Base-by-base conservation (phyloP, 2,113 vertebrate species). In the Aegithalos caudatus region DNA sequence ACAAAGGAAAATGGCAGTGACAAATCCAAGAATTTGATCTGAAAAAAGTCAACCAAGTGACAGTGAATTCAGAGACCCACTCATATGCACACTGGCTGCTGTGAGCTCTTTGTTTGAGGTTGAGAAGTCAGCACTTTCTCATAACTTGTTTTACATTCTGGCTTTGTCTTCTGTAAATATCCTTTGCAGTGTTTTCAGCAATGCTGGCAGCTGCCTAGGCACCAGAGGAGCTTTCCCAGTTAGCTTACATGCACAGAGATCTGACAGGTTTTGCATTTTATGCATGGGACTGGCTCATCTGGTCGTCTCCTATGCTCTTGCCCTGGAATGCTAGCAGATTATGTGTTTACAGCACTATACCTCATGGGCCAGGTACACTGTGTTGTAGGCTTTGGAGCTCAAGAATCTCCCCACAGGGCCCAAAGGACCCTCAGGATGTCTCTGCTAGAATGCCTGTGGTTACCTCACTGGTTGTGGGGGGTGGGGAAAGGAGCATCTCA, bases 131-230 rank as follows among this genome's bases (percentile, higher is more conserved):
- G 20, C 31, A 37, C 69, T 94, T 91, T 51, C 31, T 93, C 42
- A 56, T 92, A 51, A 93, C 83, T 86, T 81, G 47, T 70, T 96
- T 93, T 81, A 67, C n/a, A 15, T 88, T 77, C 67, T 93, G 86
- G 10, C 37, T 92, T 90, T 82, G 50, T 80, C 64, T 73, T 83
- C 79, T 93, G 76, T 91, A 92, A 97, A 92, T 82, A 96, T 17
- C 11, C 64, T 95, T 92, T 93, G 56, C 71, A 71, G 62, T 25
- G 40, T 93, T 94, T 93, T 60, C 76, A 88, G 79, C 76, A 64
- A 60, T 33, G 38, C 60, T 93, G 90, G 76, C 85, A 86, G 17
- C 62, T 70, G 53, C 58, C 37, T 60, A 58, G 37, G 38, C 2
- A 17, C 48, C 31, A 2, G 14, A 81, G 56, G 64, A 77, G 51